Conservation (phyloP, 2,113 vertebrate species). For the Macaca mulatta region DNA sequence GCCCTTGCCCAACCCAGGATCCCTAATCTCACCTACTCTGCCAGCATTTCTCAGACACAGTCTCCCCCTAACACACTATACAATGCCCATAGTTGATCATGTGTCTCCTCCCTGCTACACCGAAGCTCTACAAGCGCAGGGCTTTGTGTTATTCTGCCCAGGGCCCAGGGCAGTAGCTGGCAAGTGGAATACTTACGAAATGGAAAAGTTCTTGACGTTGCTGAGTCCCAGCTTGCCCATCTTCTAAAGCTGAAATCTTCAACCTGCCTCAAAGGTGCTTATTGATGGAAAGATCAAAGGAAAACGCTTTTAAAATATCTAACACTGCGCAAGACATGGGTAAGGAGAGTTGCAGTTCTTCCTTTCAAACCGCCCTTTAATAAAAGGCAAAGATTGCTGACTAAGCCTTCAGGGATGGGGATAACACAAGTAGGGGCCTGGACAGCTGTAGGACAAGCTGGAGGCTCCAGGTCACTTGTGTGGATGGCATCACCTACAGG, state of each 20-base stretch:
- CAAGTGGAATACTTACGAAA: neutral
- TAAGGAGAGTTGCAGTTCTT: neutral
- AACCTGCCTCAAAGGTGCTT: neutral
- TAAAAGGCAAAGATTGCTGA: neutral
- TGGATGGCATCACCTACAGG: neutral
- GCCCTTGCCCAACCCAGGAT: neutral
- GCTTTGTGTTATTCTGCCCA: neutral
- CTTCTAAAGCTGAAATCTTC: neutral
- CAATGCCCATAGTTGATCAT: fast-evolving
- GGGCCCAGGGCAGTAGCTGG: neutral
- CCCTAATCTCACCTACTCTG: neutral
- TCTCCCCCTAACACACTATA: neutral
- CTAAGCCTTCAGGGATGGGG: fast-evolving
- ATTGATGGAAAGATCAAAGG: neutral
- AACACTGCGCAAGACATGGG: neutral
- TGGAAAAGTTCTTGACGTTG: neutral
- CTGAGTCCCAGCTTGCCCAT: too few species aligned
- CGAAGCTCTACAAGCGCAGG: neutral
- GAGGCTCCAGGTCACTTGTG: too few species aligned
- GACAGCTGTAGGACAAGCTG: neutral
- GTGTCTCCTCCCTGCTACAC: neutral
- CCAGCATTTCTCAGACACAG: too few species aligned
- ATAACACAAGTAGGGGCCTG: fast-evolving
- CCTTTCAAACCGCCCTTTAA: neutral
- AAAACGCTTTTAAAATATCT: neutral